Conservation (phyloP, 1,140 invertebrate species). For the Harpegnathos saltator region DNA sequence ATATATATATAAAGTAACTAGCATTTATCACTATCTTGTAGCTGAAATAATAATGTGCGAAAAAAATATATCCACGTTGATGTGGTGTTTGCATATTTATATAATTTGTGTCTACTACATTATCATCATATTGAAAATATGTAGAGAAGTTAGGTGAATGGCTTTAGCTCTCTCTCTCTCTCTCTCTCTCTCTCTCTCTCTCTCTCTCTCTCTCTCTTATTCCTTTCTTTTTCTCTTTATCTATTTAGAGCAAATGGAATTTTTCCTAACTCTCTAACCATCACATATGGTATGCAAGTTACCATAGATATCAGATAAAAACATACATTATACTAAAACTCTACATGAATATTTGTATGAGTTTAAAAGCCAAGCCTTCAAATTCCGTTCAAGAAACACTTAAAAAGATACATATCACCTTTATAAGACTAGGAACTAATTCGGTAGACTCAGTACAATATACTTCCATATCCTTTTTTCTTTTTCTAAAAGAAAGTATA, state of each 20-base stretch:
- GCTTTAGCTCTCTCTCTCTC: slow-evolving; percentile 54
- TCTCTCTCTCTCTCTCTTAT: background rate
- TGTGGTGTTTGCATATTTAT: slow-evolving; percentile 67
- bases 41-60: slow-evolving; percentile 73
- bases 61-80: slow-evolving; percentile 69
- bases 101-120: slow-evolving; percentile 63
- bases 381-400: slow-evolving; percentile 65
- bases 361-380: slow-evolving; percentile 76
- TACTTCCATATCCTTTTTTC: background rate
- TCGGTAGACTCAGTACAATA: slow-evolving; percentile 2
- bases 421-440: slow-evolving; percentile 59
- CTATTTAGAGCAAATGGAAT: slow-evolving; percentile 78
- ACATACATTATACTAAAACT: slow-evolving; percentile 57
- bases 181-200: background rate
- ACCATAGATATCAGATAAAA: slow-evolving; percentile 73
- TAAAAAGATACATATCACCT: slow-evolving; percentile 63
- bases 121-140: slow-evolving; percentile 72
- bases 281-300: slow-evolving; percentile 76
- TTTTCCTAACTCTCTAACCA: slow-evolving; percentile 78
- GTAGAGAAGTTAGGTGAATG: slow-evolving; percentile 76
- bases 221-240: slow-evolving; percentile 5
- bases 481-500: slow-evolving; percentile 55
- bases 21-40: slow-evolving; percentile 62
- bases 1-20: slow-evolving; percentile 70
- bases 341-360: slow-evolving; percentile 64